Evolutionary conservation across 2,113 vertebrate genomes (phyloP).

Genomic region (Laterallus jamaicensis): DNA sequence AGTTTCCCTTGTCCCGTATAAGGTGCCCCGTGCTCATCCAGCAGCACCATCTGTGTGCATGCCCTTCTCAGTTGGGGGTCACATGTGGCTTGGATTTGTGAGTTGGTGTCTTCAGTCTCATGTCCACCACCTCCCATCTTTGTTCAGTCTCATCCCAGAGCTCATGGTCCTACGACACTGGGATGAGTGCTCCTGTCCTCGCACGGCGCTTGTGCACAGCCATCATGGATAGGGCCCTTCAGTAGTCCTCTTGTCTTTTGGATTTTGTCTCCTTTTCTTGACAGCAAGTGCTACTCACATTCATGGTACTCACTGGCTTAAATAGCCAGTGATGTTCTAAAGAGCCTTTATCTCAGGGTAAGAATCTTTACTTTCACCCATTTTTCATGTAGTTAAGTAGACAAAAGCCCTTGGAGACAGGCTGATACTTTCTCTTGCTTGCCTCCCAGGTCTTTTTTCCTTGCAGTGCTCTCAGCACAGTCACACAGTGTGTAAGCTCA

Average conservation of each 20-base stretch:
- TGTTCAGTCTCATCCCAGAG: background rate
- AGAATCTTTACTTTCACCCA: background rate
- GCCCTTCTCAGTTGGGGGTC: background rate
- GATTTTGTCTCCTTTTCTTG: background rate
- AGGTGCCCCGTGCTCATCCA: background rate
- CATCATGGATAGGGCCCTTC: background rate
- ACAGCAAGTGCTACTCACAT: background rate
- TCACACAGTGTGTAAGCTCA: fast-evolving
- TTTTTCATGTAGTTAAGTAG: background rate
- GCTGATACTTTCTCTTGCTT: background rate
- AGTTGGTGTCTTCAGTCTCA: background rate
- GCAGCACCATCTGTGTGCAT: fast-evolving
- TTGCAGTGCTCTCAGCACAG: background rate
- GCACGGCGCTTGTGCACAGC: background rate
- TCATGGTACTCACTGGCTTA: background rate
- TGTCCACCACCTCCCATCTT: fast-evolving
- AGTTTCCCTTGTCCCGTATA: background rate
- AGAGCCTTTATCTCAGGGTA: background rate
- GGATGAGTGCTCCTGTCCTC: background rate
- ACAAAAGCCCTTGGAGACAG: background rate
- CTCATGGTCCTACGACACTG: background rate
- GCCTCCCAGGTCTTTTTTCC: background rate
- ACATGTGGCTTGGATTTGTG: fast-evolving
- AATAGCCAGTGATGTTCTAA: background rate
- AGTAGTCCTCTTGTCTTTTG: background rate